Evolutionary conservation across 2,888 invertebrate genomes (phyloP).

Genomic region (Octonoba sinensis): DNA sequence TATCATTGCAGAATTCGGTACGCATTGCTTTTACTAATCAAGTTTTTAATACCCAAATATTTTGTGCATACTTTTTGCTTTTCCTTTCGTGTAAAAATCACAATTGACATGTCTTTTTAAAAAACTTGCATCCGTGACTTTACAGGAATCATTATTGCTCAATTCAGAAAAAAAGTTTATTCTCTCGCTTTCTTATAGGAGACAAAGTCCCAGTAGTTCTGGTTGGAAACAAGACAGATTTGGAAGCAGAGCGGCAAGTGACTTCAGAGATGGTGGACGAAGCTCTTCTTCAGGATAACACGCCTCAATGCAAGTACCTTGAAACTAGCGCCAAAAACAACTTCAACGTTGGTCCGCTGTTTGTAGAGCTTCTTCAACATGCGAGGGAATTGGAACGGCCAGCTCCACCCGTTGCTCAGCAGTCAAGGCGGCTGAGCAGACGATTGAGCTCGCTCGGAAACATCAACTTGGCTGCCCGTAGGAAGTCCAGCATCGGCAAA

Average conservation of each 20-base stretch:
- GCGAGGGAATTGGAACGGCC: constrained; percentile 73
- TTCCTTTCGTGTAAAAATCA: too few species aligned
- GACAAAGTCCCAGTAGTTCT: constrained; percentile 66
- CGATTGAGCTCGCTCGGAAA: constrained; percentile 62
- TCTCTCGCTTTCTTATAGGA: constrained; percentile 35
- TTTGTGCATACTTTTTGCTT: too few species aligned
- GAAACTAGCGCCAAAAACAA: constrained; percentile 68
- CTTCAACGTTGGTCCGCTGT: constrained; percentile 66
- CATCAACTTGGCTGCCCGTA: constrained; percentile 39
- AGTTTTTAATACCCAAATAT: too few species aligned
- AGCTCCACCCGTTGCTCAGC: constrained; percentile 7
- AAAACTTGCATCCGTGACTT: too few species aligned
- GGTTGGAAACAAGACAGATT: constrained; percentile 67
- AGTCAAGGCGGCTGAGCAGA: constrained; percentile 59
- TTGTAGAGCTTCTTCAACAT: constrained; percentile 66
- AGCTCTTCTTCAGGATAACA: constrained; percentile 33
- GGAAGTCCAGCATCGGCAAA: constrained; percentile 52
- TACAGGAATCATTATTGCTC: too few species aligned
- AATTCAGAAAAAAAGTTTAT: too few species aligned
- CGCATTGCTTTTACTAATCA: too few species aligned
- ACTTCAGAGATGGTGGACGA: constrained; percentile 62
- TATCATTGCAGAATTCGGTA: too few species aligned
- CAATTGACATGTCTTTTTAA: too few species aligned
- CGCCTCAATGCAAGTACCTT: constrained; percentile 64
- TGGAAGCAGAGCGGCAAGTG: constrained; percentile 65